Evolutionary conservation across 2,113 vertebrate genomes (phyloP).

Genomic region (Sclerurus mexicanus): DNA sequence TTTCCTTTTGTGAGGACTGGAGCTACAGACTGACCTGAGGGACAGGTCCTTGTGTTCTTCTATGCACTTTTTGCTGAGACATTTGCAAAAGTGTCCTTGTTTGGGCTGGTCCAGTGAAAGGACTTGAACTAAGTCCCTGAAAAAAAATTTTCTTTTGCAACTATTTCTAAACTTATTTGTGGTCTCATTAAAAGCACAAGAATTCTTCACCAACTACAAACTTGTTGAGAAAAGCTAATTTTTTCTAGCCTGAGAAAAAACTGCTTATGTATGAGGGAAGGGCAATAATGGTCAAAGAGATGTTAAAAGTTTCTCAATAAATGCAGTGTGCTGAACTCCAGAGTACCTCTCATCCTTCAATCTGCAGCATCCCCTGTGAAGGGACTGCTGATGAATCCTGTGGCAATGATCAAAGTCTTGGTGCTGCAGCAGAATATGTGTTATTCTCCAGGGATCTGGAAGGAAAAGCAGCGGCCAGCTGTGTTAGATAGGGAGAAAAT

Average conservation of each 20-base stretch:
- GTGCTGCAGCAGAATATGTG: neutral
- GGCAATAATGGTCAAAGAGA: neutral
- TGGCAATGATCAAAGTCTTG: neutral
- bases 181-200: neutral
- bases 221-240: neutral
- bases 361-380: neutral
- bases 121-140: neutral
- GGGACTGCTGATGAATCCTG: neutral
- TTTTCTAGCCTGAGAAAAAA: neutral
- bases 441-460: neutral
- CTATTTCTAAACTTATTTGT: neutral
- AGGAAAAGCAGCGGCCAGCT: neutral
- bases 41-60: neutral
- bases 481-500: neutral
- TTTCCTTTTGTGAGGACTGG: neutral
- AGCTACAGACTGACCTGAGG: fast-evolving
- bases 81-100: neutral
- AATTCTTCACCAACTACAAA: neutral
- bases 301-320: conserved; percentile 32
- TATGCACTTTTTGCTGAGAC: conserved; percentile 11
- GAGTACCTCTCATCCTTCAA: neutral
- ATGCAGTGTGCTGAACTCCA: neutral
- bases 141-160: neutral
- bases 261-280: neutral
- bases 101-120: neutral